Base-by-base conservation (phyloP, 2,888 invertebrate genomes). In the Ephialtes manifestator region DNA sequence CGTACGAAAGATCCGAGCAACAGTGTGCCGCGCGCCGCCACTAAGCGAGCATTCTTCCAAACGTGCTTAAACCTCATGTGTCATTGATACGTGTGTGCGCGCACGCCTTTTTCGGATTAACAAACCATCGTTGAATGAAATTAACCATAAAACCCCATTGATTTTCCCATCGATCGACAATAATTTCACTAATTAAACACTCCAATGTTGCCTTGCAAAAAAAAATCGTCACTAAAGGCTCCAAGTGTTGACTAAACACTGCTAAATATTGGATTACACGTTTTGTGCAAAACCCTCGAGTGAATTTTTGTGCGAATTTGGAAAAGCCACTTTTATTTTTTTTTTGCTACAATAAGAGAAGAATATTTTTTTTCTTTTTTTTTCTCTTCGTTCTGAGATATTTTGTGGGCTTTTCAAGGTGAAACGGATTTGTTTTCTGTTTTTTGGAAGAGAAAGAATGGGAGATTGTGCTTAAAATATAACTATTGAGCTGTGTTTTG, bases 21-120 rank as follows among this genome's bases (percentile, higher is more conserved):
- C 93, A 93, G 93, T 93, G 92, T 93, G 92, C 91, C 92, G 92
- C 92, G 93, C 92, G 92, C 90, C 90, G 89, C 89, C 90, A 84
- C 81, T 74, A 78, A 88, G 90, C 72, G 88, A 90, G 85, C 80
- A 86, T 92, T 87, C 87, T 65, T 86, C 70, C 31, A 39, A 39
- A 48, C 77, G 43, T 35, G 55, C 18, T 15, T 63, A 31, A 7
- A 60, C 3, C 18, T 15, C 0, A 31, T 53, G 28, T 18, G 20
- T 63, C 68, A 71, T 83, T 67, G 67, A 67, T 86, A 83, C 72
- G 74, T 74, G 58, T 76, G 80, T 65, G 77, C 65, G 82, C 70
- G 31, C 79, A 63, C 58, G 71, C 80, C 58, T 70, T 53, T 53
- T 71, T 58, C 58, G 58, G 18, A 51, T 51, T 51, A 58, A 24